Base-by-base conservation (phyloP, 2,113 vertebrate genomes). In the Colossoma macropomum region DNA sequence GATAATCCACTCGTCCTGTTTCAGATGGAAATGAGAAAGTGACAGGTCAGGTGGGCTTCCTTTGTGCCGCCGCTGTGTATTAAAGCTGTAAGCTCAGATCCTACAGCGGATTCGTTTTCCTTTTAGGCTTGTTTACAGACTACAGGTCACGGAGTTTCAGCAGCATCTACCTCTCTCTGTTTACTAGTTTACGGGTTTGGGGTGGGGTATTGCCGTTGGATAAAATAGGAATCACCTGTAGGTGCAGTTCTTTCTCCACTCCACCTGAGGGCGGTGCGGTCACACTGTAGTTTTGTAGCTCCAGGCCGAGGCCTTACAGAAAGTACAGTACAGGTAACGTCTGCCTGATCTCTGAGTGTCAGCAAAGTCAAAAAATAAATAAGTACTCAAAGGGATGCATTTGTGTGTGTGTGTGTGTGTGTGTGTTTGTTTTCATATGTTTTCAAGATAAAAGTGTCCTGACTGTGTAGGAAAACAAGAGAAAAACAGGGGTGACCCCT, bases 201-300 rank as follows among this genome's bases (percentile, higher is more conserved):
- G 25, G 25, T 0, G 56, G 4, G 23, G 21, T 41, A 50, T 15
- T 66, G 32, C 23, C 56, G 28, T 50, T 10, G 60, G 54, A 8
- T 16, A 38, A 41, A 25, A 59, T 16, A 16, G 23, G 19, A 28
- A 28, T 54, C 8, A 68, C 45, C 25, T 75, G 54, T 48, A n/a
- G 15, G 19, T 89, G 84, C 82, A 89, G 66, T 91, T 60, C 63
- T 78, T 59, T 19, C 25, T 17, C 60, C 10, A 0, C 25, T n/a
- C 54, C 84, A 82, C 70, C 54, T 13, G 84, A 60, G 80, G 84
- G 80, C 70, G 80, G 45, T 54, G 27, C n/a, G 70, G 75, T 30
- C 28, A 82, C 80, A 79, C 62, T n/a, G 27, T 27, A 77, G 62
- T 32, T 25, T 27, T 6, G 3, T 30, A n/a, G 10, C 66, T 59